Evolutionary conservation across 2,888 invertebrate species (phyloP), one percentile per base, ranked within the genome.

Genomic region (Caenorhabditis panamensis): DNA sequence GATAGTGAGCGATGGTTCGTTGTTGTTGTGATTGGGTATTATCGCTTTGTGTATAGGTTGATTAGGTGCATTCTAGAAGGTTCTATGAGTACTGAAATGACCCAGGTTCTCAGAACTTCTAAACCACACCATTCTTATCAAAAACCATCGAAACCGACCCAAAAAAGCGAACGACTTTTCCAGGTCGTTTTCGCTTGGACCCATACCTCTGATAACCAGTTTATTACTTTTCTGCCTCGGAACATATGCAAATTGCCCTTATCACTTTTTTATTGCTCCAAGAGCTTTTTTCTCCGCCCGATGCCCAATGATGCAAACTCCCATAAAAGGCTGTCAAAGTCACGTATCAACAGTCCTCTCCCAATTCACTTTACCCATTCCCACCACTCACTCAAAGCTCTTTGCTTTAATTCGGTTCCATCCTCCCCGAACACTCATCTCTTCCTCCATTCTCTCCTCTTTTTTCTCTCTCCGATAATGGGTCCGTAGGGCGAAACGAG

Each of bases 391-490:
- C 13, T 16, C 13, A 13, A 41, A 16, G 13, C 13, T 41, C 41
- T 24, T 47, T 24, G 24, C 18, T 62, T 49, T 44, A 62, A 62
- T 62, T 44, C 44, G 62, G 49, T 44, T 31, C 44, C 18, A 20
- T 61, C n/a, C n/a, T 28, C 26, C 24, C 49, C 68, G 66, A 67
- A 56, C 62, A 62, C 77, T 63, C 69, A 51, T 53, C 66, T 49
- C 20, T 31, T 73, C 26, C 58, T 18, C 37, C 49, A 47, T 36
- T 37, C 31, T 59, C 36, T 36, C 20, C 58, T 54, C 54, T 67
- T 68, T 41, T 56, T 66, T 41, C 37, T 54, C 61, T 44, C 26
- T 53, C 62, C n/a, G 37, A 72, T 76, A 68, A 76, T 68, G 76
- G 62, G 61, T 67, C 49, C 62, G 62, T 67, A 36, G 62, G 68